These are phyloP conservation scores for Austrolebias charrua DNA, from an alignment of 2,797 vertebrate species.

Conservation along the genomic window DNA sequence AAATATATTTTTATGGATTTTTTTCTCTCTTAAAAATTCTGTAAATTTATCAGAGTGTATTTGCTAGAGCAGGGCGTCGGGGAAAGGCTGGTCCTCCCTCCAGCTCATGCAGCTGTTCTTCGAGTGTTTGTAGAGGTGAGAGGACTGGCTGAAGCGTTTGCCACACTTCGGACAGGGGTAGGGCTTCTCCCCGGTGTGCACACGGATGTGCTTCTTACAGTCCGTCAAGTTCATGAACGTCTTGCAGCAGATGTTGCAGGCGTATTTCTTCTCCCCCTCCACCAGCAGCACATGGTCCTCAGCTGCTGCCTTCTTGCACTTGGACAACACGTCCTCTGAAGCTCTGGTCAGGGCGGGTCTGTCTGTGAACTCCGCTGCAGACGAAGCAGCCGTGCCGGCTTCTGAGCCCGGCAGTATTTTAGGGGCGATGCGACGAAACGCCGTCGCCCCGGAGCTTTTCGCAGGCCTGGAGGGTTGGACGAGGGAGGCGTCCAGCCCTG, in stretches of 20 bases:
- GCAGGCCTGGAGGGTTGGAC: conserved; percentile 67
- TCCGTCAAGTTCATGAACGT: conserved; percentile 96
- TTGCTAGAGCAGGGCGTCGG: conserved; percentile 81
- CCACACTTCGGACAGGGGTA: conserved; percentile 95
- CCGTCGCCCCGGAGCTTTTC: conserved; percentile 75
- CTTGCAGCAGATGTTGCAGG: conserved; percentile 98
- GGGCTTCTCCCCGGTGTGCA: conserved; percentile 96
- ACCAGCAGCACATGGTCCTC: conserved; percentile 95
- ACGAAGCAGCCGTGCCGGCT: conserved; percentile 71
- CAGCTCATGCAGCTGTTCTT: conserved; percentile 95
- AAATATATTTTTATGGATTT: background rate
- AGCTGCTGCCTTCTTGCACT: conserved; percentile 96
- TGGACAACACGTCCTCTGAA: conserved; percentile 93
- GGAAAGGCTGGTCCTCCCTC: conserved; percentile 85
- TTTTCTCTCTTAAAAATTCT: too few species aligned
- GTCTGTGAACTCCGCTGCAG: conserved; percentile 40
- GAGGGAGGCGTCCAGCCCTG: conserved; percentile 80
- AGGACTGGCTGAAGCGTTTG: conserved; percentile 97
- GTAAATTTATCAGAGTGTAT: background rate
- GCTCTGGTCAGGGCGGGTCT: conserved; percentile 85
- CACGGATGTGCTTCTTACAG: conserved; percentile 97
- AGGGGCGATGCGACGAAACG: conserved; percentile 96
- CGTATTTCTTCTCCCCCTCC: conserved; percentile 95
- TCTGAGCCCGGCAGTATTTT: conserved; percentile 81
- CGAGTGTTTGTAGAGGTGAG: conserved; percentile 96